Evolutionary conservation across 2,113 vertebrate species (phyloP).

Genomic region (Rhabdornis inornatus): DNA sequence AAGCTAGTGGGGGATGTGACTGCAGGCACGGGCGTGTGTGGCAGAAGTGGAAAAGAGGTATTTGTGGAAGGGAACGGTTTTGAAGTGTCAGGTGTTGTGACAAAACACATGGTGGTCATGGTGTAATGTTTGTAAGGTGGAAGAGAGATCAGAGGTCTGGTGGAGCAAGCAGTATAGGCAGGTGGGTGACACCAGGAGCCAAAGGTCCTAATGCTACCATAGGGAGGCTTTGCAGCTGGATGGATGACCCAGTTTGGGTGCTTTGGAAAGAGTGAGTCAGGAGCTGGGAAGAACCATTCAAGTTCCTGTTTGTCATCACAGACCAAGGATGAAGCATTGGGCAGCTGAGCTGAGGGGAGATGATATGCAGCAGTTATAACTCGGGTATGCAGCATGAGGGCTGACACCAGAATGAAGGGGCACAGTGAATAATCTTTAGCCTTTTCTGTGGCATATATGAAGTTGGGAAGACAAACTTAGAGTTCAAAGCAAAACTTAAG

Average conservation of each 20-base stretch:
- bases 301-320: accelerated
- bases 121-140: neutral
- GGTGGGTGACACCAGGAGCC: neutral
- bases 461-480: neutral
- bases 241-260: neutral
- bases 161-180: neutral
- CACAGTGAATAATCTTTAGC: neutral
- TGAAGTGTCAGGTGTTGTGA: neutral
- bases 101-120: neutral
- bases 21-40: neutral
- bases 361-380: neutral
- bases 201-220: neutral
- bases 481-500: neutral
- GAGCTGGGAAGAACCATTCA: neutral
- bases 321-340: neutral
- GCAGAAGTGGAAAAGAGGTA: neutral
- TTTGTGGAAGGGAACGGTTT: neutral
- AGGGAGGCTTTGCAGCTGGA: neutral
- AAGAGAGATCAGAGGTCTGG: neutral
- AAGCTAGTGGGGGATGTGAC: neutral
- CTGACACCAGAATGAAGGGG: neutral
- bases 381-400: neutral
- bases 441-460: neutral
- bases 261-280: neutral
- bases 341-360: neutral